Base-by-base conservation (phyloP, 2,797 vertebrate species). In the Macroramphosus scolopax region DNA sequence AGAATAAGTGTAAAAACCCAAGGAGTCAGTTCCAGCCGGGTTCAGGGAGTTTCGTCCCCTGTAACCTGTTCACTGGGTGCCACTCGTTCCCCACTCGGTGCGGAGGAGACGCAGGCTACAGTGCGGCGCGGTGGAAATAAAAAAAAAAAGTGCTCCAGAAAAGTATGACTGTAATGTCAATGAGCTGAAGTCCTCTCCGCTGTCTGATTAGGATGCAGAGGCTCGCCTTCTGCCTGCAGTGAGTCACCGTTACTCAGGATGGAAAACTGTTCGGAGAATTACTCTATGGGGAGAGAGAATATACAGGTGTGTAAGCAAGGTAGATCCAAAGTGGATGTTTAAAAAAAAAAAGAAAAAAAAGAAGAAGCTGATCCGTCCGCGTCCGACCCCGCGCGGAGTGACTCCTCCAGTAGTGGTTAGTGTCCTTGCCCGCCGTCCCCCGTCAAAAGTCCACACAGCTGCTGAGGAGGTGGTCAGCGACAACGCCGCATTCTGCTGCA, bases 141-240 rank as follows among this genome's bases (percentile, higher is more conserved):
- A 61, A 63, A 51, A 69, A 46, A 53, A 85, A 89, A 89, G 84
- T 83, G 87, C 80, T 87, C 83, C 84, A 73, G 78, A 84, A 91
- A 91, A 89, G 88, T 88, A 75, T 89, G 88, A 85, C 83, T 86
- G 87, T 84, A 88, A 88, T 89, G 87, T 88, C 86, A 89, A 88
- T 88, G 88, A 89, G 89, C 74, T 69, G 77, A 82, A 85, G 87
- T 88, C 81, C 80, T 86, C 77, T 82, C 74, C 73, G 61, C 80
- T 62, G 78, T 64, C 63, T 85, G 82, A 88, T 89, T 85, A 86
- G 82, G 77, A 90, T 88, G 87, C 88, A 84, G 78, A 67, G 78
- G 68, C 80, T 86, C 77, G 81, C 82, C 84, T 88, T 65, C 60
- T 73, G 76, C 75, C 78, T 61, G 82, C 88, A 85, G 78, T 86